Conservation (phyloP, 2,888 invertebrate genomes). For the Synanthedon formicaeformis region DNA sequence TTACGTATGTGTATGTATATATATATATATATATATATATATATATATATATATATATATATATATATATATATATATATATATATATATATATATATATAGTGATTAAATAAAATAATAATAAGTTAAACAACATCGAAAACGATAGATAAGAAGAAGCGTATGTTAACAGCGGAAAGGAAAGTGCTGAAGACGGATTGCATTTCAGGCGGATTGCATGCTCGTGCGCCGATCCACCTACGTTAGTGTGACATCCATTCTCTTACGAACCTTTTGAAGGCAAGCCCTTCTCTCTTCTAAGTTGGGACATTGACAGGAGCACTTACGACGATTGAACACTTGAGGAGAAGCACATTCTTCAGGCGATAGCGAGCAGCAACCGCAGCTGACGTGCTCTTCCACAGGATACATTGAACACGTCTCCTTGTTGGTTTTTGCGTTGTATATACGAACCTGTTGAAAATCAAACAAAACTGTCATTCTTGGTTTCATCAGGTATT, state of each 20-base stretch:
- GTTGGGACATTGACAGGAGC: slow-evolving; percentile 62
- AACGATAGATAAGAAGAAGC: slow-evolving; percentile 19
- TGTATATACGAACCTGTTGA: slow-evolving; percentile 49
- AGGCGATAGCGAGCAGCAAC: slow-evolving; percentile 38
- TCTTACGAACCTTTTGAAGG: slow-evolving; percentile 60
- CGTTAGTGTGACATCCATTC: slow-evolving; percentile 62
- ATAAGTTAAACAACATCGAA: slow-evolving; percentile 12
- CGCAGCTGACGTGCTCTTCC: slow-evolving; percentile 50
- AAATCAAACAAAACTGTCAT: slow-evolving; percentile 6
- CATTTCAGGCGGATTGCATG: slow-evolving; percentile 17
- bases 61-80: slow-evolving; percentile 43
- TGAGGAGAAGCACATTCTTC: slow-evolving; percentile 36
- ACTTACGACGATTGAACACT: slow-evolving; percentile 63
- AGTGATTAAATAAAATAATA: slow-evolving; percentile 4
- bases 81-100: slow-evolving; percentile 38
- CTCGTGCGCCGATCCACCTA: slow-evolving; percentile 25
- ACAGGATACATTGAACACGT: slow-evolving; percentile 45
- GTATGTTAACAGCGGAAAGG: slow-evolving; percentile 22
- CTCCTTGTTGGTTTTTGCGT: slow-evolving; percentile 48
- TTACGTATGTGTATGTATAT: slow-evolving; percentile 46
- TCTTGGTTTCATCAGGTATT: neutral
- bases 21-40: slow-evolving; percentile 35
- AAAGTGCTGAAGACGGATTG: slow-evolving; percentile 20
- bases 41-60: slow-evolving; percentile 42
- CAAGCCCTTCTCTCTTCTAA: slow-evolving; percentile 47